phyloP scores from a whole-genome alignment of 2,888 invertebrate genomes.

The Tanytarsus gracilentus region DNA sequence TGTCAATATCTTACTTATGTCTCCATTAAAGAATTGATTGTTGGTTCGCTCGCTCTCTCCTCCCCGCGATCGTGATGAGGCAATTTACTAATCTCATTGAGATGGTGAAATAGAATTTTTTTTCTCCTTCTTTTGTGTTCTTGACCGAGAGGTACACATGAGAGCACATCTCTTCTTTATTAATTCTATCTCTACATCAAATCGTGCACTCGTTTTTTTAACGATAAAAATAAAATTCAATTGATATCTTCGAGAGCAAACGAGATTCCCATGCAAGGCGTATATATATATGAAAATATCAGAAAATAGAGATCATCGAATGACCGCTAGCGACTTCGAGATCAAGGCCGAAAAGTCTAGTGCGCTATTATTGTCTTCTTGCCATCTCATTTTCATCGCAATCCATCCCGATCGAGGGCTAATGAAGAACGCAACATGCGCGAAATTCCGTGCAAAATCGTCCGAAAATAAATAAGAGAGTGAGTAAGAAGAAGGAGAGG shows the following conservation, averaged over 20 bases:
- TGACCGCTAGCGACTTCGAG: slow-evolving; percentile 8
- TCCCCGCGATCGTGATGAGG: not conserved
- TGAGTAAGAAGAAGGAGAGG: too few species aligned
- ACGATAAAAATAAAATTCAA: not conserved
- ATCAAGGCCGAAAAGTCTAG: slow-evolving; percentile 25
- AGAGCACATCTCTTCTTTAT: too few species aligned
- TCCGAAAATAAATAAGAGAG: not conserved
- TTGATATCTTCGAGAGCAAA: not conserved
- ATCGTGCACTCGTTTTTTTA: not conserved
- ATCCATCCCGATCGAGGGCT: not conserved
- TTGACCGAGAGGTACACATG: too few species aligned
- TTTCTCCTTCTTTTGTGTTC: too few species aligned
- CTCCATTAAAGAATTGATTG: slow-evolving; percentile 5
- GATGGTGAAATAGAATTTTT: too few species aligned
- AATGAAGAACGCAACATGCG: not conserved
- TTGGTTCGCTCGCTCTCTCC: not conserved
- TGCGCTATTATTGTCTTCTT: not conserved
- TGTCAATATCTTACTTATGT: slow-evolving; percentile 11
- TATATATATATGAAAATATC: too few species aligned
- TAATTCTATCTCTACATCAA: too few species aligned
- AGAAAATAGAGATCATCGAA: slow-evolving; percentile 21
- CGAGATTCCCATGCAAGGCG: not conserved
- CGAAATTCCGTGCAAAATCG: not conserved
- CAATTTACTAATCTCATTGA: too few species aligned
- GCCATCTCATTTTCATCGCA: not conserved